phyloP scores from a whole-genome alignment of 2,113 vertebrate species.

The Machaerirhynchus nigripectus region DNA sequence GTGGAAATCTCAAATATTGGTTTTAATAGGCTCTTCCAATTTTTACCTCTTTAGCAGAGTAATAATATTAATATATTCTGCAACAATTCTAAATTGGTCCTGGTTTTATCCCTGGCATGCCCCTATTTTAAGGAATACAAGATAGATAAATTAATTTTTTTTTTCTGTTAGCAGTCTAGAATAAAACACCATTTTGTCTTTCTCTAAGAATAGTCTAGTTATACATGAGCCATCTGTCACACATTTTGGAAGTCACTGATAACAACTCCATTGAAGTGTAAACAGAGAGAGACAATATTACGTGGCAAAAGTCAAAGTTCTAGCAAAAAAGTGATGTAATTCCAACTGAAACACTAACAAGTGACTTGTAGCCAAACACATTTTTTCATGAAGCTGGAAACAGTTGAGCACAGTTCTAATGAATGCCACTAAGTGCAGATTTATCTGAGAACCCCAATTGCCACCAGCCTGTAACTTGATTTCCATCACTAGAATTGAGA shows the following conservation, averaged over 20 bases:
- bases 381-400: neutral
- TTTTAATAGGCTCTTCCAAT: neutral
- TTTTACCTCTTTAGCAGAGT: neutral
- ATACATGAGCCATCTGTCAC: neutral
- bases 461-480: neutral
- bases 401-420: neutral
- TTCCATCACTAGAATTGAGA: neutral
- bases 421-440: neutral
- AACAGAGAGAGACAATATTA: neutral
- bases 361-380: neutral
- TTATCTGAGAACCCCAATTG: neutral
- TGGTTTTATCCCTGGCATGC: neutral
- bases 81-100: neutral
- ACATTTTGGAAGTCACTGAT: neutral
- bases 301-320: neutral
- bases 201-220: neutral
- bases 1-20: slow-evolving; percentile 14
- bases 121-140: neutral
- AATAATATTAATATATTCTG: neutral
- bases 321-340: neutral
- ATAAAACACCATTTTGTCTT: neutral
- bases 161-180: neutral
- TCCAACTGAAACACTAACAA: neutral
- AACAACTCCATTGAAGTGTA: neutral
- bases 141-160: neutral